Evolutionary conservation across 64 coral and sea anemone genomes (phyloP).

Genomic region (Pocillopora damicornis): DNA sequence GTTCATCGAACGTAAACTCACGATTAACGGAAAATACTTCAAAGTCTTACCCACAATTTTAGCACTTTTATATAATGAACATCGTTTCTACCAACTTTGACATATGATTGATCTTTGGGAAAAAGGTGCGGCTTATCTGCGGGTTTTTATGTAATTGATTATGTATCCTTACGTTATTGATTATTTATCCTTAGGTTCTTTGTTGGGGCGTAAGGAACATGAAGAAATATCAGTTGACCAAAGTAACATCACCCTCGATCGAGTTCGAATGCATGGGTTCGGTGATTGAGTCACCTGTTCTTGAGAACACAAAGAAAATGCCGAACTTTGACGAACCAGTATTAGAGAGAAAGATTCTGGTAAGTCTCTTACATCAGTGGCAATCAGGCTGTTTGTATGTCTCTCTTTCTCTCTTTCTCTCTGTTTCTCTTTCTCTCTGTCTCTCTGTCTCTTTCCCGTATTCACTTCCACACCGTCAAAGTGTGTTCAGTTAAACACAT

Average conservation of each 20-base stretch:
- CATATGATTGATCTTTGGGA: no score
- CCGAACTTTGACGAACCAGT: constrained; percentile 75
- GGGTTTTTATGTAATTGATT: no score
- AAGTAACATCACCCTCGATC: constrained; percentile 75
- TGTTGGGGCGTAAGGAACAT: constrained; percentile 94
- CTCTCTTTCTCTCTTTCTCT: not conserved
- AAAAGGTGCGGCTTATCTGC: no score
- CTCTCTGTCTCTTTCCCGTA: not conserved
- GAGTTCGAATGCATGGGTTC: constrained; percentile 85
- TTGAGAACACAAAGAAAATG: constrained; percentile 74
- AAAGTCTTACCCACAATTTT: no score
- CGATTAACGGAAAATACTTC: no score
- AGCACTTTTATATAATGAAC: no score
- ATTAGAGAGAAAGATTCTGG: constrained; percentile 68
- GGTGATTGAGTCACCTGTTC: constrained; percentile 42
- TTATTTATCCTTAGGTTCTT: constrained; percentile 47
- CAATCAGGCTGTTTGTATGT: not conserved
- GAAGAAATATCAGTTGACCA: constrained; percentile 78
- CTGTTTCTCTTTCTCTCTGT: not conserved
- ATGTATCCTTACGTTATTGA: not conserved
- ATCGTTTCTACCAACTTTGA: no score
- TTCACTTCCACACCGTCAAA: not conserved
- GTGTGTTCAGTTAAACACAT: no score
- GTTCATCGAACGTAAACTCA: no score
- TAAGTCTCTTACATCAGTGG: constrained; percentile 1